Percentiles rank a stretch among this genome's conserved stretches.
Evolutionary conservation across 2,888 invertebrate species (phyloP).

Genomic region (Scaptomyza flava): DNA sequence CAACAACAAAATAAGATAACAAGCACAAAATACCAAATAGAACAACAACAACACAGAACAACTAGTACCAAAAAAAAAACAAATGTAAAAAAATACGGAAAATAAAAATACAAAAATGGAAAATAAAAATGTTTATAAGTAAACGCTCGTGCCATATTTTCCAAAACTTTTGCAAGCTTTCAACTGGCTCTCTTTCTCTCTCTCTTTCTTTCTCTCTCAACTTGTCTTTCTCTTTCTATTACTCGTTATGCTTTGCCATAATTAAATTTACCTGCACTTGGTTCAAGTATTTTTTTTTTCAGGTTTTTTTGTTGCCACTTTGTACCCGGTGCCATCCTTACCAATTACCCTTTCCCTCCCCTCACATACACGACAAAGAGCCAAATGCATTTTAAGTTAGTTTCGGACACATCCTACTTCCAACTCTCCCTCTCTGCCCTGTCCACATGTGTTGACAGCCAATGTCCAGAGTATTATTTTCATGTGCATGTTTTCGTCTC

Average conservation of each 20-base stretch:
- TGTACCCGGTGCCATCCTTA: background rate
- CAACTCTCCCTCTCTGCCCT: background rate
- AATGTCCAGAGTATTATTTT: background rate
- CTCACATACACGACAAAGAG: background rate
- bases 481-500: background rate
- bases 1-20: slow-evolving; percentile 49
- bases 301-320: slow-evolving; percentile 13
- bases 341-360: background rate
- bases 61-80: background rate
- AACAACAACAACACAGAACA: background rate
- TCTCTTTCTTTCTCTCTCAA: background rate
- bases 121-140: slow-evolving; percentile 7
- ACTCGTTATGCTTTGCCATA: slow-evolving; percentile 28
- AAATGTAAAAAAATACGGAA: background rate
- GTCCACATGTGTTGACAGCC: background rate
- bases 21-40: slow-evolving; percentile 14
- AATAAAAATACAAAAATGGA: slow-evolving; percentile 11
- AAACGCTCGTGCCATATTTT: slow-evolving; percentile 49
- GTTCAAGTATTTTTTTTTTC: slow-evolving; percentile 24
- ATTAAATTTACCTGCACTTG: slow-evolving; percentile 58
- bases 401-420: background rate
- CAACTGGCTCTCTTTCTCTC: background rate
- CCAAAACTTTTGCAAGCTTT: slow-evolving; percentile 37
- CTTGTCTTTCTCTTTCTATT: slow-evolving; percentile 9
- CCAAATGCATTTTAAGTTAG: background rate